Evolutionary conservation across 2,888 invertebrate species (phyloP), one percentile per base, ranked within the genome.

Genomic region (Xylota sylvarum): DNA sequence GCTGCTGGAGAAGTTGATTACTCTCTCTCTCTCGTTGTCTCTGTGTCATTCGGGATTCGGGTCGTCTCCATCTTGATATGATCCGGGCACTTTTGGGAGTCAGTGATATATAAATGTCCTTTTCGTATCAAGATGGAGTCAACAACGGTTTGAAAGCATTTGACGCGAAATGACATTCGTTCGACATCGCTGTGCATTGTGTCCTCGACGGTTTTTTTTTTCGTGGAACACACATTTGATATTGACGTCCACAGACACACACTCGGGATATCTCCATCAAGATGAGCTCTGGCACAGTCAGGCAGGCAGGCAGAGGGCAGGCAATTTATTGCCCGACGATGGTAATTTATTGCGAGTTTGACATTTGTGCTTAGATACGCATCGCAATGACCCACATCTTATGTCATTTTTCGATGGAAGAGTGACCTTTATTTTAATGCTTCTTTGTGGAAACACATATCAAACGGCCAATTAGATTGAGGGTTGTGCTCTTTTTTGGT

Each of bases 351-450:
- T 62, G 84, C 9, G 62, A 84, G 80, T 80, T 80, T 84, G 84
- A 74, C 80, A 19, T 80, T 78, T 67, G 60, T 55, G 55, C 78
- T 73, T 30, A 80, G 84, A 84, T 84, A 80, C 80, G 73, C 74
- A 84, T 84, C 84, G 27, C 69, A 80, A 62, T 84, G 84, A 84
- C 84, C 84, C 84, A 84, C 80, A 84, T 84, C 84, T 74, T 74
- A 70, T 84, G 67, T 84, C 80, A 80, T 73, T 67, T 81, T 78
- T 83, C 65, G 64, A 55, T 43, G 72, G 65, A 83, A 78, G 43
- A 55, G 46, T 78, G 78, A 83, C 83, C 83, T 83, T 78, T 83
- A 60, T 70, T 77, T 72, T 74, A 46, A 40, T 65, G 55, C 9
- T 35, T 32, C 10, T 55, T 48, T 48, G 17, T 64, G 35, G 37